These are phyloP conservation scores for Galago senegalensis DNA, from an alignment of 2,797 vertebrate genomes.

Conservation along the genomic window DNA sequence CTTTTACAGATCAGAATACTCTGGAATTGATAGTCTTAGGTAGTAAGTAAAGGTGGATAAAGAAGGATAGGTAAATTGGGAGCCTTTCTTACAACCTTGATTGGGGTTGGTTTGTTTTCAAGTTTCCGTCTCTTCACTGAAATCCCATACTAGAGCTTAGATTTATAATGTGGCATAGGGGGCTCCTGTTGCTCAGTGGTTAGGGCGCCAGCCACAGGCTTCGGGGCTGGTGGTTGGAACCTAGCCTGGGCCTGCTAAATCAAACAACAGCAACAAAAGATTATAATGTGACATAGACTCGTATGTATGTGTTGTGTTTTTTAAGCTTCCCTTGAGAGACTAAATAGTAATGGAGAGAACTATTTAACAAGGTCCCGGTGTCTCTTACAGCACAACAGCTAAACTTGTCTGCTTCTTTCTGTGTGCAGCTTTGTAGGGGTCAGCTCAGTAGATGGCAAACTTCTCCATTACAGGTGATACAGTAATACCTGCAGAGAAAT, in stretches of 20 bases:
- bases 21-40: conserved; percentile 14
- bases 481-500: background rate
- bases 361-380: conserved; percentile 51
- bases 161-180: background rate
- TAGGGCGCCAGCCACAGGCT: too few relatives aligned
- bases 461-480: background rate
- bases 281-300: background rate
- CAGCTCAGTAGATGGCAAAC: background rate
- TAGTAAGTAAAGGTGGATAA: background rate
- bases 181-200: too few relatives aligned
- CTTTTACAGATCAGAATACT: background rate
- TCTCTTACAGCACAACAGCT: conserved; percentile 51
- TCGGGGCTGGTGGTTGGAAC: too few relatives aligned
- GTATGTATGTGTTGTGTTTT: background rate
- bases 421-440: conserved; percentile 17
- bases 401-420: conserved; percentile 32
- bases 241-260: too few relatives aligned
- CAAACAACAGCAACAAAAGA: too few relatives aligned
- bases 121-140: background rate
- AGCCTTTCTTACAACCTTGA: background rate
- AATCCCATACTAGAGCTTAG: background rate
- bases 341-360: conserved; percentile 71
- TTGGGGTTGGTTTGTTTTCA: background rate
- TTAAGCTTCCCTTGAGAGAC: conserved; percentile 57
- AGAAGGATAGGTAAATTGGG: background rate